A percentile compares a stretch with the other conserved stretches of the same genome.
Conservation (phyloP, 2,888 invertebrate species). For the Odontocerum albicorne region DNA sequence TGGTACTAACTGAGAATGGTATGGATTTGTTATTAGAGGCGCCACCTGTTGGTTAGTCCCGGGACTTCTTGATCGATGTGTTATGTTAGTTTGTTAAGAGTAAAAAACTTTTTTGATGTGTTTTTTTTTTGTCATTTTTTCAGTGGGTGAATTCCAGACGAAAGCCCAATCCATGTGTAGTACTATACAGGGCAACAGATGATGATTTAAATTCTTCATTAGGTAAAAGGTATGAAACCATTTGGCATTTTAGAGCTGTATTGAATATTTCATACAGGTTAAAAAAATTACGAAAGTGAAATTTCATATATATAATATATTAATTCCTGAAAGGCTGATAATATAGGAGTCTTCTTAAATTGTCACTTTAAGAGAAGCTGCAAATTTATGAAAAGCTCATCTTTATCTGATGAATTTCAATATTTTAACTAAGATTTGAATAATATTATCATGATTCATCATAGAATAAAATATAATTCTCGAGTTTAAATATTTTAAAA, state of each 20-base stretch:
- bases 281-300: too few species aligned
- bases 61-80: too few species aligned
- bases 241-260: not conserved
- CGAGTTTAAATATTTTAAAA: too few species aligned
- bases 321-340: too few species aligned
- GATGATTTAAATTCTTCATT: not conserved
- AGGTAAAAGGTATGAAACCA: constrained; percentile 4
- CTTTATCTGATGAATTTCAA: not conserved
- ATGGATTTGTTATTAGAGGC: too few species aligned
- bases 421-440: not conserved
- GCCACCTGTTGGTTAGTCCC: too few species aligned
- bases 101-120: too few species aligned
- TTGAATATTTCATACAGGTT: not conserved
- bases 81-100: too few species aligned
- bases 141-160: constrained; percentile 12
- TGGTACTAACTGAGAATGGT: too few species aligned
- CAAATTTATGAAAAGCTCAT: not conserved
- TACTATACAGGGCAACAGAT: constrained; percentile 11
- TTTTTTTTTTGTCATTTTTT: constrained; percentile 5
- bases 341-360: too few species aligned
- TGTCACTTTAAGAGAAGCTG: not conserved
- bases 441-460: not conserved
- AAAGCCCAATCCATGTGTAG: constrained; percentile 25
- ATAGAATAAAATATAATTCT: not conserved
- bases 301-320: too few species aligned